These are phyloP conservation scores for Cephalotes varians DNA, from an alignment of 2,888 invertebrate species.

Conservation along the genomic window DNA sequence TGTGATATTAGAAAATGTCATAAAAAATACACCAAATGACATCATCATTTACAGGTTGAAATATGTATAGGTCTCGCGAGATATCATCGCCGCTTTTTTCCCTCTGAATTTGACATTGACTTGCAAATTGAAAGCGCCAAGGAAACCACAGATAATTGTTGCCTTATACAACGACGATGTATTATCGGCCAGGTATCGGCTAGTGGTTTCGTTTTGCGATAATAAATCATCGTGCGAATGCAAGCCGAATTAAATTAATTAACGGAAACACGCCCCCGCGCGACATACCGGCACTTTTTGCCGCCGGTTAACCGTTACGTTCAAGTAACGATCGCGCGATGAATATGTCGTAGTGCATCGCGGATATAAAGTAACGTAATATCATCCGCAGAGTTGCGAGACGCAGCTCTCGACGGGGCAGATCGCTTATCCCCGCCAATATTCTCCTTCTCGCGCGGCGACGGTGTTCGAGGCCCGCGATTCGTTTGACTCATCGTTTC, in stretches of 20 bases:
- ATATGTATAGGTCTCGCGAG: not conserved
- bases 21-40: not conserved
- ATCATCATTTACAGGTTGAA: not conserved
- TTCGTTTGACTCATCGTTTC: slow-evolving; percentile 74
- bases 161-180: slow-evolving; percentile 4
- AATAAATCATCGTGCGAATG: slow-evolving; percentile 53
- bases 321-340: slow-evolving; percentile 58
- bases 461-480: slow-evolving; percentile 56
- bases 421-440: not conserved
- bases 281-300: slow-evolving; percentile 59
- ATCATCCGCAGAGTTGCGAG: not conserved
- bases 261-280: slow-evolving; percentile 65
- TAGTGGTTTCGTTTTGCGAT: slow-evolving; percentile 10
- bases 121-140: slow-evolving; percentile 8
- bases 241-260: slow-evolving; percentile 65
- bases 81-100: not conserved
- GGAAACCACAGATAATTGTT: slow-evolving; percentile 6
- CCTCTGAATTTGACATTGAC: not conserved
- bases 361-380: slow-evolving; percentile 38
- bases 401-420: not conserved
- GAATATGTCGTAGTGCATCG: slow-evolving; percentile 47
- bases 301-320: slow-evolving; percentile 44
- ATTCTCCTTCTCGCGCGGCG: slow-evolving; percentile 31
- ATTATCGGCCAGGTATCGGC: slow-evolving; percentile 15
- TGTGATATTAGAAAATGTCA: not conserved